A percentile compares a stretch with the other conserved stretches of the same genome.
Evolutionary conservation across 2,888 invertebrate species (phyloP).

Genomic region (Amphipoea oculea): DNA sequence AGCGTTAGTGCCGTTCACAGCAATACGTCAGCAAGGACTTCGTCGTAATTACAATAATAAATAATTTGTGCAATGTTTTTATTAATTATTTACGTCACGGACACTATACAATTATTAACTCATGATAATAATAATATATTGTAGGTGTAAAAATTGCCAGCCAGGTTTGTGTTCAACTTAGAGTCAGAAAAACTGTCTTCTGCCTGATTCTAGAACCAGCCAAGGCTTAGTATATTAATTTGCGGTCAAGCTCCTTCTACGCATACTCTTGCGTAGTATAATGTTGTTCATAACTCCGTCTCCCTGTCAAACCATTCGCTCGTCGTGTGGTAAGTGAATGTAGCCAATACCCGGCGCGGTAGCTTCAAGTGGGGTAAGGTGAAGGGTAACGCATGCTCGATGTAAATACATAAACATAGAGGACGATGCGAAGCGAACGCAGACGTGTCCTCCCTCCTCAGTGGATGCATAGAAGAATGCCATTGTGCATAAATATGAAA

Average conservation of each 20-base stretch:
- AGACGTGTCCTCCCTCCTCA: neutral
- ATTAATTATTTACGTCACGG: constrained; percentile 22
- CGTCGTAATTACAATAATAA: constrained; percentile 9
- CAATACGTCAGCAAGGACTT: constrained; percentile 26
- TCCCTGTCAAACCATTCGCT: constrained; percentile 23
- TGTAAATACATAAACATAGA: constrained; percentile 23
- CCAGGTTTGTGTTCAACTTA: neutral
- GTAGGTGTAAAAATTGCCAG: constrained; percentile 9
- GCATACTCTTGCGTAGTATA: constrained; percentile 8
- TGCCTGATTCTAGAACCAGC: constrained; percentile 1
- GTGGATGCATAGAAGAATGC: neutral
- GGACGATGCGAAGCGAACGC: constrained; percentile 10
- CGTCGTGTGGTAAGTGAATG: constrained; percentile 45
- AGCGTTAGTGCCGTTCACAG: constrained; percentile 9
- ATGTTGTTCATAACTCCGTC: neutral
- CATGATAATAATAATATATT: neutral
- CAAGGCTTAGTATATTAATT: constrained; percentile 14
- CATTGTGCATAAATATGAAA: neutral
- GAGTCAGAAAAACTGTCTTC: neutral
- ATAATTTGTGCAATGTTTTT: constrained; percentile 21
- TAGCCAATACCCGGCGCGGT: constrained; percentile 17
- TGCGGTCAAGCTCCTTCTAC: constrained; percentile 6
- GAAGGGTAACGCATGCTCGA: constrained; percentile 40
- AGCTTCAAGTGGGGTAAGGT: constrained; percentile 45
- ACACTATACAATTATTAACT: constrained; percentile 1